Evolutionary conservation across 1,140 invertebrate genomes (phyloP).

Genomic region (Ganaspis sp.): DNA sequence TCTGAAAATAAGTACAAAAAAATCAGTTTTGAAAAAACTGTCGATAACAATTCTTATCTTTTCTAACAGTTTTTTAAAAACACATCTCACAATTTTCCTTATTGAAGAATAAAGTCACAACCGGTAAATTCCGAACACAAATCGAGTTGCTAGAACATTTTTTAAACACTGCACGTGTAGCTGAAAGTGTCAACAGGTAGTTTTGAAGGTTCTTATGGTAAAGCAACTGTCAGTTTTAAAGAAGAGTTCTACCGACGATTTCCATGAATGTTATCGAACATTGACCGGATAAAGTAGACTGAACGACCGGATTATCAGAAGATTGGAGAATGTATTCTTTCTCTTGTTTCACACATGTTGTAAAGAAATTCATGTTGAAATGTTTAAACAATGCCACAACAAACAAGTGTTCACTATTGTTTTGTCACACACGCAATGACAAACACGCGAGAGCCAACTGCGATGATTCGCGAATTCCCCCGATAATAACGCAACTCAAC

Average conservation of each 20-base stretch:
- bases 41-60: too few species aligned
- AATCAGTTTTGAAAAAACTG: too few species aligned
- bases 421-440: background rate
- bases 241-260: background rate
- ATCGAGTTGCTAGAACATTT: too few species aligned
- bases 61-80: too few species aligned
- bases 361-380: background rate
- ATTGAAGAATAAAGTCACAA: too few species aligned
- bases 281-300: background rate
- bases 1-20: too few species aligned
- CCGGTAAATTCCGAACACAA: too few species aligned
- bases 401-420: background rate
- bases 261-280: background rate
- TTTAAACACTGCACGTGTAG: too few species aligned
- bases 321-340: background rate
- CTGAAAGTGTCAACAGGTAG: too few species aligned
- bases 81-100: too few species aligned
- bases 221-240: too few species aligned
- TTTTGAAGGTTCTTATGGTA: too few species aligned
- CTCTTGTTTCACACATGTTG: background rate
- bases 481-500: background rate
- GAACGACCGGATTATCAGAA: background rate
- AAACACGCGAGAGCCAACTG: slow-evolving; percentile 1
- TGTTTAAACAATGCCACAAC: background rate
- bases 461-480: slow-evolving; percentile 4